phyloP scores from a whole-genome alignment of 2,113 vertebrate species.

The Polyodon spathula region DNA sequence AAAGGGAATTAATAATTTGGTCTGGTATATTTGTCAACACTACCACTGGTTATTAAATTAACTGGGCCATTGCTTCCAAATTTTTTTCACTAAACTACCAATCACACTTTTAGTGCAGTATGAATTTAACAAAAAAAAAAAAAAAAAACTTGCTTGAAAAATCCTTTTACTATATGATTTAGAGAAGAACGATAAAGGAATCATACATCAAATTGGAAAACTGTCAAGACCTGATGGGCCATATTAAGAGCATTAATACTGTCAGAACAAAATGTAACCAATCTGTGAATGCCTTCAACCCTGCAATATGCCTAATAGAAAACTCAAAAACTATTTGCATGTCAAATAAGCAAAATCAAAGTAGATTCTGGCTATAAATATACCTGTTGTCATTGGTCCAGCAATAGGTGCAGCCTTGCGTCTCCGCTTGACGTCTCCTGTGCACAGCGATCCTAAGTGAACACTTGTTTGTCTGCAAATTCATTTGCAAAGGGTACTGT shows the following conservation, averaged over 20 bases:
- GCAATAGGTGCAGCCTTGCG: constrained; percentile 65
- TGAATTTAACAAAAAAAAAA: constrained; percentile 59
- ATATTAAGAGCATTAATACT: constrained; percentile 61
- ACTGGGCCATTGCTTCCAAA: too few relatives aligned
- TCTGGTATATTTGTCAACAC: too few relatives aligned
- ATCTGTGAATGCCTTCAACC: constrained; percentile 69
- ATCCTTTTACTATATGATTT: constrained; percentile 75
- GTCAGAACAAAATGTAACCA: constrained; percentile 72
- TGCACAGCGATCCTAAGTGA: constrained; percentile 68
- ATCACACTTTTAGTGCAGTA: constrained; percentile 49
- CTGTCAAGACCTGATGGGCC: constrained; percentile 66
- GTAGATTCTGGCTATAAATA: constrained; percentile 37
- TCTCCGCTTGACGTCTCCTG: constrained; percentile 68
- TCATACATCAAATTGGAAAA: constrained; percentile 64
- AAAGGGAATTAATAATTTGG: too few relatives aligned
- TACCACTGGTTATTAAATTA: too few relatives aligned
- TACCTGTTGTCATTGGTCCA: constrained; percentile 61
- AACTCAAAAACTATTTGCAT: constrained; percentile 64
- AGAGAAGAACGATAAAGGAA: constrained; percentile 62
- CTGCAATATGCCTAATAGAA: constrained; percentile 69
- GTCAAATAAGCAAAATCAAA: constrained; percentile 34
- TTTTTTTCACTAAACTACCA: too few relatives aligned
- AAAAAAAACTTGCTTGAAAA: constrained; percentile 43
- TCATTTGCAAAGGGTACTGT: constrained; percentile 61
- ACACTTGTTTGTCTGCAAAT: constrained; percentile 65